These are phyloP conservation scores for Mythimna pallens DNA, from an alignment of 2,888 invertebrate genomes.

Conservation along the genomic window DNA sequence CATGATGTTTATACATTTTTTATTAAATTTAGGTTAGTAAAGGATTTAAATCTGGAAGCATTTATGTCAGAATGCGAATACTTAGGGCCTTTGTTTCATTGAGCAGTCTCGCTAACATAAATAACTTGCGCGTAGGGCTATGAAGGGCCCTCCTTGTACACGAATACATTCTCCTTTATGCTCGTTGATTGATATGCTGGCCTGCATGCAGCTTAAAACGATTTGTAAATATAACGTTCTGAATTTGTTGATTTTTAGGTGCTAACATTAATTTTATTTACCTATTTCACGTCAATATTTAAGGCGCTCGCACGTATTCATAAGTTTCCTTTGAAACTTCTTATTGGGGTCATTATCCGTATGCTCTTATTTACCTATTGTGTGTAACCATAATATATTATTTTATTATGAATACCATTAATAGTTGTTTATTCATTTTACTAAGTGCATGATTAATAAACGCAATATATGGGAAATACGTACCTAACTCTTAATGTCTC, in stretches of 20 bases:
- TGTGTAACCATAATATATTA: background rate
- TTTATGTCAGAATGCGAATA: conserved; percentile 51
- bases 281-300: background rate
- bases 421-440: background rate
- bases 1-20: conserved; percentile 68
- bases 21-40: conserved; percentile 9
- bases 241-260: conserved; percentile 21
- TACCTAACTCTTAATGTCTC: background rate
- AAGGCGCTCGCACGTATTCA: conserved; percentile 4
- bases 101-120: conserved; percentile 69
- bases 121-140: conserved; percentile 75
- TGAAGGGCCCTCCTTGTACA: conserved; percentile 76
- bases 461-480: background rate
- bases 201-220: conserved; percentile 39
- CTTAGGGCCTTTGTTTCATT: conserved; percentile 65
- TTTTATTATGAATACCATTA: background rate
- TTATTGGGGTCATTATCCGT: conserved; percentile 11
- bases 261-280: conserved; percentile 25
- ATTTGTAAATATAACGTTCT: conserved; percentile 35
- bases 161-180: conserved; percentile 59
- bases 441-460: background rate
- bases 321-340: background rate
- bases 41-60: conserved; percentile 26
- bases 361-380: background rate
- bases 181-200: conserved; percentile 59